Percentiles rank a stretch among this genome's conserved stretches.
These are phyloP conservation scores for Bombylius major DNA, from an alignment of 2,888 invertebrate species.

Conservation along the genomic window DNA sequence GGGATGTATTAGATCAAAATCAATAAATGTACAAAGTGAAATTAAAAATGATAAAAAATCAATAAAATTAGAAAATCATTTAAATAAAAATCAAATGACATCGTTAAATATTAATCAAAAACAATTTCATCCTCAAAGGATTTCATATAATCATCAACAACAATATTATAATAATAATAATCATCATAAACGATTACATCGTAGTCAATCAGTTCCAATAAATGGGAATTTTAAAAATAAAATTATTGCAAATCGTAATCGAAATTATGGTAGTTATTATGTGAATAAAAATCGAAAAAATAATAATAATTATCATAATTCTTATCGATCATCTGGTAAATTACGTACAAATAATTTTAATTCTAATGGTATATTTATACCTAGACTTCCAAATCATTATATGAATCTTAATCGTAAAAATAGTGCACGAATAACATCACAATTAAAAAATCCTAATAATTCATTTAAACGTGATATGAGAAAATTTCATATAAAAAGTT, in stretches of 20 bases:
- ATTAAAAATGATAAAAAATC: not conserved
- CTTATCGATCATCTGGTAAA: not conserved
- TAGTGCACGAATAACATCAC: not conserved
- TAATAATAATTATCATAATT: not conserved
- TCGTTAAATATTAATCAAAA: not conserved
- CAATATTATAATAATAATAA: not conserved
- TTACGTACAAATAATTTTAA: not conserved
- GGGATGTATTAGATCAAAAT: not conserved
- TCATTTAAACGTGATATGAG: not conserved
- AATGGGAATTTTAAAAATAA: not conserved
- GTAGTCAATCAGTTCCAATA: not conserved
- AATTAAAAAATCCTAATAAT: not conserved
- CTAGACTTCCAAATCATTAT: conserved; percentile 4
- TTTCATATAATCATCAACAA: too few species aligned
- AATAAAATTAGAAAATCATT: not conserved
- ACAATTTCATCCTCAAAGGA: not conserved
- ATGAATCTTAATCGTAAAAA: conserved; percentile 1
- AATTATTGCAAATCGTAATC: not conserved
- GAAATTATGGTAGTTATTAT: not conserved
- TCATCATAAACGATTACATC: not conserved
- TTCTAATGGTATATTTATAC: conserved; percentile 1
- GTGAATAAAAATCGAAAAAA: not conserved
- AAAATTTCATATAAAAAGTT: not conserved
- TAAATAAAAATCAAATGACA: not conserved
- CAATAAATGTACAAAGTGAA: not conserved